These are phyloP conservation scores for Cinara cedri DNA, from an alignment of 2,888 invertebrate species.

Conservation along the genomic window DNA sequence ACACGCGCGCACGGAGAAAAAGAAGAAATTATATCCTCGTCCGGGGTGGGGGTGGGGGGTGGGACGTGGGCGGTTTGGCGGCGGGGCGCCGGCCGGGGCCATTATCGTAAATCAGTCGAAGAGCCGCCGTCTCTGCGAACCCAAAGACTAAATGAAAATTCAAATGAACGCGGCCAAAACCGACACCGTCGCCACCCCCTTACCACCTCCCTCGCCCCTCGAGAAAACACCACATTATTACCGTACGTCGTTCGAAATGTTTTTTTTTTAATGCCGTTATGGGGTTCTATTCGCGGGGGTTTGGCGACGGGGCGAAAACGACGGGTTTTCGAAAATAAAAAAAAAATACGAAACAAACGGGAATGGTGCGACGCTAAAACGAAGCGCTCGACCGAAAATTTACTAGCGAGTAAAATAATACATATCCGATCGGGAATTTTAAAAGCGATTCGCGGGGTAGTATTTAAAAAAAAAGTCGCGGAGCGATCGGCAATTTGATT, in stretches of 20 bases:
- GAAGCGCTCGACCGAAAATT: no score
- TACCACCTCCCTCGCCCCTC: background rate
- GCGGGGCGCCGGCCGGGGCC: conserved; percentile 45
- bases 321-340: background rate
- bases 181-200: conserved; percentile 28
- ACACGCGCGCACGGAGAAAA: conserved; percentile 2
- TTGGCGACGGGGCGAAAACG: background rate
- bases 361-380: no score
- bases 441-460: no score
- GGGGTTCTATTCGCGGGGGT: background rate
- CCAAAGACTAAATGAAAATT: conserved; percentile 56
- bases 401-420: no score
- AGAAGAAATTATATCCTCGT: conserved; percentile 55
- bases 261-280: conserved; percentile 9
- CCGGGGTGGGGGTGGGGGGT: conserved; percentile 8
- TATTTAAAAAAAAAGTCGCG: no score
- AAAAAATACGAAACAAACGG: background rate
- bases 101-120: conserved; percentile 57
- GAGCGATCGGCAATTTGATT: no score
- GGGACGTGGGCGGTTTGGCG: conserved; percentile 17
- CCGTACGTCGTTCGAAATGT: conserved; percentile 1
- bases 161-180: conserved; percentile 53
- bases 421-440: no score
- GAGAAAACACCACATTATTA: conserved; percentile 9
- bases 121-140: conserved; percentile 29